Evolutionary conservation across 2,888 invertebrate species (phyloP).

Genomic region (Halocaridina rubra): DNA sequence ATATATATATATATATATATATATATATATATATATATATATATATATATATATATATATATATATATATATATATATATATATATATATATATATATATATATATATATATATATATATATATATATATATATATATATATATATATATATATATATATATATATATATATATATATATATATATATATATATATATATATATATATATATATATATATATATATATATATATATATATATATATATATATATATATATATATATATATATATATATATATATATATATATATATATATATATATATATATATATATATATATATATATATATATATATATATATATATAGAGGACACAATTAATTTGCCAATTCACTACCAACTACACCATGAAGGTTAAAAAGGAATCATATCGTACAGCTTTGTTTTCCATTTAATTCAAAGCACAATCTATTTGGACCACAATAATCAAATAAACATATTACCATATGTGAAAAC

Average conservation of each 20-base stretch:
- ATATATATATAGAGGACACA: slow-evolving; percentile 10
- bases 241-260: slow-evolving; percentile 7
- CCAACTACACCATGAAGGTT: too few species aligned
- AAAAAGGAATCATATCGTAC: too few species aligned
- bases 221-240: slow-evolving; percentile 3
- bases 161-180: slow-evolving; percentile 2
- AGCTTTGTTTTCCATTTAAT: too few species aligned
- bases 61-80: slow-evolving; percentile 35
- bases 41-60: slow-evolving; percentile 42
- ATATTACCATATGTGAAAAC: too few species aligned
- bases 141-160: slow-evolving; percentile 1
- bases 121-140: background rate
- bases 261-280: background rate
- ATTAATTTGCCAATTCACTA: too few species aligned
- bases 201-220: slow-evolving; percentile 14
- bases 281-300: background rate
- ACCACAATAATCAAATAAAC: too few species aligned
- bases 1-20: slow-evolving; percentile 44
- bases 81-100: background rate
- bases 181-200: slow-evolving; percentile 4
- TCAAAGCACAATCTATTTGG: too few species aligned
- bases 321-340: slow-evolving; percentile 3
- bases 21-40: slow-evolving; percentile 51
- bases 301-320: slow-evolving; percentile 10
- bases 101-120: slow-evolving; percentile 14